phyloP scores from a whole-genome alignment of 2,888 invertebrate species.

The Pilophorus perplexus region DNA sequence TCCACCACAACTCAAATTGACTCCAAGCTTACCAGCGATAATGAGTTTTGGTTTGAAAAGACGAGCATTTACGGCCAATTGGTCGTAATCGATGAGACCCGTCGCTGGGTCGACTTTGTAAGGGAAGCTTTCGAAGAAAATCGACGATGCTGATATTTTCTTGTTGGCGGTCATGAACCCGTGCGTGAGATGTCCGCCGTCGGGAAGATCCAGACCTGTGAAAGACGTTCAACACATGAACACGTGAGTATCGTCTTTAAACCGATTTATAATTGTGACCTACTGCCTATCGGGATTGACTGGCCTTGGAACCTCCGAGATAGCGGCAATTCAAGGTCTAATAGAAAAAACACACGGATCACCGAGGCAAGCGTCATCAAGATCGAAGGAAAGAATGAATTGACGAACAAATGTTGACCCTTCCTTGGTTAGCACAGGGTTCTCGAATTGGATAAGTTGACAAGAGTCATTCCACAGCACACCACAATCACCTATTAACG shows the following conservation, averaged over 20 bases:
- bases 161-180: conserved; percentile 84
- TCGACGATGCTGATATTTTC: conserved; percentile 93
- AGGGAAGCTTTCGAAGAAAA: conserved; percentile 98
- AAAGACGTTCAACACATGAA: conserved; percentile 32
- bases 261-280: no score
- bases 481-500: background rate
- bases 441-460: no score
- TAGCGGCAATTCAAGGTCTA: no score
- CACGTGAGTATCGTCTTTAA: no score
- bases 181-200: conserved; percentile 94
- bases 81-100: conserved; percentile 91
- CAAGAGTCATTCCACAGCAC: no score
- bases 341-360: no score
- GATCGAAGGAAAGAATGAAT: no score
- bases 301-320: no score
- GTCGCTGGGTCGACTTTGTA: conserved; percentile 81
- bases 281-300: no score
- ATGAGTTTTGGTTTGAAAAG: conserved; percentile 90
- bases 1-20: background rate
- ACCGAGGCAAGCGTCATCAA: no score
- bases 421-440: no score
- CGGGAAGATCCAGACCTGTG: conserved; percentile 82
- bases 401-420: no score
- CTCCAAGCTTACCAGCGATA: conserved; percentile 66
- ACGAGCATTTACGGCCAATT: conserved; percentile 73